phyloP scores from a whole-genome alignment of 1,140 invertebrate species.

The Pseudomyrmex cubaensis region DNA sequence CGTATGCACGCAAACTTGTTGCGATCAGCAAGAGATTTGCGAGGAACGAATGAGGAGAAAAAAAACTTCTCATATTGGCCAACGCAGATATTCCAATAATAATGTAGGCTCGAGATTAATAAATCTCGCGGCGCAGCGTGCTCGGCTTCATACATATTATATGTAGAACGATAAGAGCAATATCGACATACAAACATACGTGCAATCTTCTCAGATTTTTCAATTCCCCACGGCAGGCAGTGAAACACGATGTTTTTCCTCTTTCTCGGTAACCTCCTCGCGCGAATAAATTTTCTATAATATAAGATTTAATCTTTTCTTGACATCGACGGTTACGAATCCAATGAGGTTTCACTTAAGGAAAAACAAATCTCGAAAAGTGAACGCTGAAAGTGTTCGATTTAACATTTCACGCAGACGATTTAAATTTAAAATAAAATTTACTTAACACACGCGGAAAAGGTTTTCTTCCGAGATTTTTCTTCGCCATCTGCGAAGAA shows the following conservation, averaged over 20 bases:
- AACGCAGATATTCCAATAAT: conserved; percentile 67
- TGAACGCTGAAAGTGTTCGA: conserved; percentile 11
- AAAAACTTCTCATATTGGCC: conserved; percentile 52
- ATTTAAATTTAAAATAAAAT: conserved; percentile 45
- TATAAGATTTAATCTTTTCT: conserved; percentile 15
- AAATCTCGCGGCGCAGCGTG: conserved; percentile 52
- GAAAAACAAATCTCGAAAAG: neutral
- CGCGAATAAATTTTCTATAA: conserved; percentile 18
- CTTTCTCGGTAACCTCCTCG: neutral
- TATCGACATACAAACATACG: conserved; percentile 39
- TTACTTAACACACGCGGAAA: neutral
- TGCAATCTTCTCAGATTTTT: conserved; percentile 26
- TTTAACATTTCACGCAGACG: conserved; percentile 18
- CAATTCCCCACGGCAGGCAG: conserved; percentile 11
- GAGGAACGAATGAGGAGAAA: conserved; percentile 8
- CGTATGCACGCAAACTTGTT: conserved; percentile 8
- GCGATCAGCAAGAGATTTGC: neutral
- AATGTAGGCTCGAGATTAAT: conserved; percentile 66
- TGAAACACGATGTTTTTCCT: conserved; percentile 12
- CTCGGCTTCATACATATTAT: conserved; percentile 3
- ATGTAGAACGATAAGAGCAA: neutral
- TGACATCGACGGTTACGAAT: neutral
- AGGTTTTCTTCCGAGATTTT: neutral
- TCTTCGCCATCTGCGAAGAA: neutral
- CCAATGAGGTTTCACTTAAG: conserved; percentile 10